Base-by-base conservation (phyloP, 2,797 vertebrate genomes). In the Clarias platycephalus region DNA sequence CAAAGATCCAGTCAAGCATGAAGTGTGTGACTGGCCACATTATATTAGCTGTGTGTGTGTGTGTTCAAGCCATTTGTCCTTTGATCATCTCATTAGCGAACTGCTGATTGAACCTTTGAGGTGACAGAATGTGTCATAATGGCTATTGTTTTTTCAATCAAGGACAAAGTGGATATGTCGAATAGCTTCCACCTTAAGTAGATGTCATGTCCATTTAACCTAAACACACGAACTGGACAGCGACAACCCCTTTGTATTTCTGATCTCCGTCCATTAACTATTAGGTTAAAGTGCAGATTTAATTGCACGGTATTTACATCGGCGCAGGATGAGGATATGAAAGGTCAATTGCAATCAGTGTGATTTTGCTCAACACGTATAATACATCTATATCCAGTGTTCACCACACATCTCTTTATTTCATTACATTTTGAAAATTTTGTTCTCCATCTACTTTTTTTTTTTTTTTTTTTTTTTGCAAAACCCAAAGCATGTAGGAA, bases 11-110 rank as follows among this genome's bases (percentile, higher is more conserved):
- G n/a, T 78, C 57, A 78, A 78, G 75, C 34, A 40, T 78, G 57
- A 62, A 26, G 55, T 24, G 28, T 58, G 9, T 24, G 55, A 58
- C 20, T 57, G 55, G 72, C 49, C 49, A 57, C 40, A 49, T 26
- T 15, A 26, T n/a, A 49, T 71, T 71, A 44, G 37, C 10, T 8
- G 72, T 58, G 74, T 58, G 64, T 31, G 55, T 34, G 75, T 37
- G 20, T 10, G 78, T 80, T 80, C 78, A 75, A 66, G 26, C 63
- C 60, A 81, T 81, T 55, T 58, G n/a, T 81, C 40, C 83, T 85
- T 74, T 81, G 78, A 81, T 85, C 58, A 81, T 37, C 22, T 75
- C 60, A 67, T 85, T 75, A 85, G 62, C 24, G 70, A 74, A 80
- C 40, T 60, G 79, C 44, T 18, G 77, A 74, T 55, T 80, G 67